Conservation (phyloP, 2,888 invertebrate species). For the Folsomia candida region DNA sequence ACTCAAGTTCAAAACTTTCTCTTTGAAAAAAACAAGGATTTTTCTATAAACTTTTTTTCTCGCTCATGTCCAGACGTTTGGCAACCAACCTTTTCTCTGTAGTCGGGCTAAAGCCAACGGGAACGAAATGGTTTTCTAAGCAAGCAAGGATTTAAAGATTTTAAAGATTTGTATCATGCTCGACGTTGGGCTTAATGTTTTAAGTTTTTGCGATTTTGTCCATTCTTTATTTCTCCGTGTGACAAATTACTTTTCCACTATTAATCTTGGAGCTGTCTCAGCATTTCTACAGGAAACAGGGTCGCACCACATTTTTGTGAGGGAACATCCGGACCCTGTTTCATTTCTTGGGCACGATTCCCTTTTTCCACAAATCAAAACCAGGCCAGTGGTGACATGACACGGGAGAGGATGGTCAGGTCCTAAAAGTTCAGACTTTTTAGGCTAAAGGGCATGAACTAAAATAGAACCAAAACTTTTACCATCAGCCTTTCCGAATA, state of each 20-base stretch:
- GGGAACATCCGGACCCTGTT: neutral
- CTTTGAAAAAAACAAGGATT: neutral
- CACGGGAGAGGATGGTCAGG: constrained; percentile 17
- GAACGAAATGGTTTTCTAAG: neutral
- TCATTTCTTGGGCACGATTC: neutral
- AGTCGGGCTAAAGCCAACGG: too few relatives aligned
- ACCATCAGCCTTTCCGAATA: neutral
- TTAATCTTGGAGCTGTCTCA: constrained; percentile 51
- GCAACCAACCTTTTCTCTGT: too few relatives aligned
- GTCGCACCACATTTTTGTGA: constrained; percentile 2
- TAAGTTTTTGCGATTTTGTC: constrained; percentile 20
- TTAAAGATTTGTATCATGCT: constrained; percentile 3
- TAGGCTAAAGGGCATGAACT: neutral
- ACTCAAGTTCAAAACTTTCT: neutral
- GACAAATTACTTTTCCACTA: constrained; percentile 51
- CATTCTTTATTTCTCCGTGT: constrained; percentile 43
- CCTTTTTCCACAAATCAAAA: constrained; percentile 17
- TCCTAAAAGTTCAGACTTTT: neutral
- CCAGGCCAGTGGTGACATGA: constrained; percentile 8
- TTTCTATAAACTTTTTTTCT: neutral
- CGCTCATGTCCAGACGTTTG: neutral
- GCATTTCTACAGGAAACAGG: constrained; percentile 23
- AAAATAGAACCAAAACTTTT: neutral
- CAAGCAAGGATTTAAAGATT: constrained; percentile 2
- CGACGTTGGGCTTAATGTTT: neutral